Percentiles rank a stretch among this genome's conserved stretches.
Evolutionary conservation across 2,888 invertebrate genomes (phyloP).

Genomic region (Hecatera dysodea): DNA sequence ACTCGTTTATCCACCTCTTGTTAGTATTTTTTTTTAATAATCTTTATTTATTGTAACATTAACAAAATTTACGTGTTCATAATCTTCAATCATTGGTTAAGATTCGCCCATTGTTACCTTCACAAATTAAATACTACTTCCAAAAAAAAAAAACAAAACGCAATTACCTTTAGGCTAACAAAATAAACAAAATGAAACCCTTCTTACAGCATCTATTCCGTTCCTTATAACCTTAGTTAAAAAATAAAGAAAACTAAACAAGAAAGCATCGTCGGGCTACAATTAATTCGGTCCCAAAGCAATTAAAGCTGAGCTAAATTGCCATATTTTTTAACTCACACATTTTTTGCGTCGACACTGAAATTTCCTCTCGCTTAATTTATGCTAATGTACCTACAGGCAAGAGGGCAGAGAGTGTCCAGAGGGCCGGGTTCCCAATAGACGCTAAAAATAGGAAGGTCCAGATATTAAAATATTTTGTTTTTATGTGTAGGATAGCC

Average conservation of each 20-base stretch:
- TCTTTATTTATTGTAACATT: too few species aligned
- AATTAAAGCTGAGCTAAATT: slow-evolving; percentile 69
- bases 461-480: slow-evolving; percentile 39
- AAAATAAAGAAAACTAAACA: slow-evolving; percentile 49
- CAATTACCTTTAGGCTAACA: slow-evolving; percentile 28
- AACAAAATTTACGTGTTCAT: too few species aligned
- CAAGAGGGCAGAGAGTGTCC: slow-evolving; percentile 15
- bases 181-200: slow-evolving; percentile 41
- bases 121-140: slow-evolving; percentile 22
- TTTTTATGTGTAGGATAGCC: slow-evolving; percentile 24
- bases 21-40: too few species aligned
- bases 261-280: slow-evolving; percentile 54
- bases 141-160: slow-evolving; percentile 35
- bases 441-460: slow-evolving; percentile 34
- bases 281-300: slow-evolving; percentile 67
- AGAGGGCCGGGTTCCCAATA: slow-evolving; percentile 53
- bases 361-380: slow-evolving; percentile 67
- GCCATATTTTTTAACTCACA: slow-evolving; percentile 69
- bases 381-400: slow-evolving; percentile 65
- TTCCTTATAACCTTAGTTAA: slow-evolving; percentile 31
- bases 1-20: too few species aligned
- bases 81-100: too few species aligned
- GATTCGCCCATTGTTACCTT: too few species aligned
- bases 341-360: slow-evolving; percentile 68
- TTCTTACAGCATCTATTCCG: slow-evolving; percentile 36